Conservation (phyloP, 1,140 invertebrate genomes). For the Drosophila navojoa region DNA sequence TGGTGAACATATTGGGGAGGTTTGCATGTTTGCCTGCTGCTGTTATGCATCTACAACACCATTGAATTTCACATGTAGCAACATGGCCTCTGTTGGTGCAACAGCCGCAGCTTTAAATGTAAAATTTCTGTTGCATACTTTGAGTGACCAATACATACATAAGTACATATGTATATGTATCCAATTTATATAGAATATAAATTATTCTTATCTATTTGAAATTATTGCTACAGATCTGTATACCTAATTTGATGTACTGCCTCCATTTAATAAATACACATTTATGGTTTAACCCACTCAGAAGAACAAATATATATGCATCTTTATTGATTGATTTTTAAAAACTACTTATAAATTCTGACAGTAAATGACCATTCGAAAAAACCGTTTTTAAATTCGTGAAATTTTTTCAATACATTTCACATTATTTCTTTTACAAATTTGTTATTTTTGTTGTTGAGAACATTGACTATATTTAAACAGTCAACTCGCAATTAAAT, state of each 20-base stretch:
- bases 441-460: constrained; percentile 52
- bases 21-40: background rate
- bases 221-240: background rate
- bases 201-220: too few species aligned
- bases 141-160: background rate
- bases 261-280: background rate
- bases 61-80: background rate
- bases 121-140: constrained; percentile 7
- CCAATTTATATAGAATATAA: background rate
- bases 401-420: constrained; percentile 49
- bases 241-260: too few species aligned
- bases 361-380: constrained; percentile 66
- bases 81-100: too few species aligned
- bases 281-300: constrained; percentile 71
- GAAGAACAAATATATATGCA: constrained; percentile 81
- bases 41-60: background rate
- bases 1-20: constrained; percentile 23
- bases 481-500: constrained; percentile 61
- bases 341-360: constrained; percentile 73
- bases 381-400: constrained; percentile 52
- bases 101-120: background rate
- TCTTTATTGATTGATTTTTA: constrained; percentile 74
- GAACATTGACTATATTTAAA: constrained; percentile 68
- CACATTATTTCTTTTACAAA: constrained; percentile 46
- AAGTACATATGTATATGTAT: too few species aligned